These are phyloP conservation scores for Hirtodrosophila trivittata DNA, from an alignment of 2,888 invertebrate genomes.

Conservation along the genomic window DNA sequence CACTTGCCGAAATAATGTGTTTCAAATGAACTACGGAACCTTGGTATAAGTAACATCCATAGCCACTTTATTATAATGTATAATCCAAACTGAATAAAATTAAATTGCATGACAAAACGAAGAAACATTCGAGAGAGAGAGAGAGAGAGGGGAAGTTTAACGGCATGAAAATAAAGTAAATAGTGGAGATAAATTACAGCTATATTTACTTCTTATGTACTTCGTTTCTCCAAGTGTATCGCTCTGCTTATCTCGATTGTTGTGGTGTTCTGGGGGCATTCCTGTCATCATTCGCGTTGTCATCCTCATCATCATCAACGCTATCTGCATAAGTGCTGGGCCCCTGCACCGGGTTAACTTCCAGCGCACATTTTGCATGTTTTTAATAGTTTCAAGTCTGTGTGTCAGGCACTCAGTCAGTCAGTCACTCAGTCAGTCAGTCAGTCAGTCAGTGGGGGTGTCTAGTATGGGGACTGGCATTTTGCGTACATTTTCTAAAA, in stretches of 20 bases:
- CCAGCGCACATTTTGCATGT: conserved; percentile 63
- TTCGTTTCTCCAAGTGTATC: neutral
- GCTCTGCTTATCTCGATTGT: neutral
- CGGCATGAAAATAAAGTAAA: neutral
- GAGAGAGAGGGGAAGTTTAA: no score
- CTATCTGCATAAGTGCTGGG: conserved; percentile 67
- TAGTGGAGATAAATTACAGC: neutral
- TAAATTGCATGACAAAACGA: no score
- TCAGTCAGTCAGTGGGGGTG: no score
- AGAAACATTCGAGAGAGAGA: no score
- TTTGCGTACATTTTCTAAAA: conserved; percentile 69
- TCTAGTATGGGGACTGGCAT: conserved; percentile 45
- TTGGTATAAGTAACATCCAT: no score
- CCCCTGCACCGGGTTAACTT: conserved; percentile 51
- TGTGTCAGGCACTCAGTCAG: no score
- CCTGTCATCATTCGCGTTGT: conserved; percentile 31
- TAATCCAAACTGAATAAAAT: no score
- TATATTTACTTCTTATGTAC: neutral
- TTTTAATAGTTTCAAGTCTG: conserved; percentile 60
- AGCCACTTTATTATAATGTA: no score
- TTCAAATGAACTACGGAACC: no score
- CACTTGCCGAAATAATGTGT: conserved; percentile 25
- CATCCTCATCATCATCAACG: conserved; percentile 29
- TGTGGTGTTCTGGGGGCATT: conserved; percentile 4
- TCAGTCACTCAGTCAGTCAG: no score